Evolutionary conservation across 2,888 invertebrate species (phyloP).

Genomic region (Artemia sinica): DNA sequence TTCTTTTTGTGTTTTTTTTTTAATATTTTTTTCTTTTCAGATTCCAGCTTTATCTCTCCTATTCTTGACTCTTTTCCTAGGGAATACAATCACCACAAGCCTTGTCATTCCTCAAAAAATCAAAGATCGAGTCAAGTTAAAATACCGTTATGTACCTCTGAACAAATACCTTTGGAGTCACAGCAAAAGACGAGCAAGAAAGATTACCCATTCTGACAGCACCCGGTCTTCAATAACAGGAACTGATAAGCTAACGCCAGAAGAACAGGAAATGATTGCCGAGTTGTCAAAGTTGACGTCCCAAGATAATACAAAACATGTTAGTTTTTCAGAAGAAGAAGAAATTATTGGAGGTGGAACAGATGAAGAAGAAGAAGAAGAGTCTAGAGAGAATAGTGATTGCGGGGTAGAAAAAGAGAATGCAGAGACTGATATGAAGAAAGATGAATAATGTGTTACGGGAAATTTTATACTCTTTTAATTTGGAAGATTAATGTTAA

Average conservation of each 20-base stretch:
- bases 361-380: no score
- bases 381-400: background rate
- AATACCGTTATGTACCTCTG: constrained; percentile 29
- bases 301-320: background rate
- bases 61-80: constrained; percentile 71
- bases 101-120: constrained; percentile 78
- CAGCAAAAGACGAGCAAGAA: constrained; percentile 21
- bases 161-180: constrained; percentile 29
- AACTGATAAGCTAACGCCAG: constrained; percentile 10
- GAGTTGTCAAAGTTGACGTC: background rate
- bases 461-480: no score
- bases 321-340: constrained; percentile 2
- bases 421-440: background rate
- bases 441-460: background rate
- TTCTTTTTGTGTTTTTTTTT: constrained; percentile 14
- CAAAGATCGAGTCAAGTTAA: constrained; percentile 36
- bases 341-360: background rate
- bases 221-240: background rate
- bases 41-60: constrained; percentile 64
- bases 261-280: constrained; percentile 6
- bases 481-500: no score
- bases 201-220: constrained; percentile 17
- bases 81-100: constrained; percentile 72
- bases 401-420: background rate
- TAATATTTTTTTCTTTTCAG: constrained; percentile 34